Percentiles rank a stretch among this genome's conserved stretches.
phyloP scores from a whole-genome alignment of 1,140 invertebrate species.

The Melitaea cinxia region DNA sequence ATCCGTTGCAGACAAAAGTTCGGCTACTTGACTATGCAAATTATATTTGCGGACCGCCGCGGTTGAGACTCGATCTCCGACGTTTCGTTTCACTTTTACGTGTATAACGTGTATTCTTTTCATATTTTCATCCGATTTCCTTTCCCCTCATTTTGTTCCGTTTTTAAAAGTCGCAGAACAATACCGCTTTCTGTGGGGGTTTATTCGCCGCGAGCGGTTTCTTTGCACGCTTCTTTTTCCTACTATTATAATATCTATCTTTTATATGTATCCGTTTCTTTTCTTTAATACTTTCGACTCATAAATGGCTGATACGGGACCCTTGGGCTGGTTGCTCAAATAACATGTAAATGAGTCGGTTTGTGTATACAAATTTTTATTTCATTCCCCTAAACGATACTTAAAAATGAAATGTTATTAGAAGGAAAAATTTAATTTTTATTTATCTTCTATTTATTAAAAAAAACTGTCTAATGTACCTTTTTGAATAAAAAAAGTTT shows the following conservation, averaged over 20 bases:
- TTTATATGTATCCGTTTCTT: constrained; percentile 77
- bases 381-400: constrained; percentile 29
- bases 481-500: no score
- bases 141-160: constrained; percentile 80
- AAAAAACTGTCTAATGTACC: no score
- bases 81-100: constrained; percentile 75
- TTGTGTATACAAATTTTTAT: constrained; percentile 34
- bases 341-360: constrained; percentile 79
- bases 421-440: not conserved
- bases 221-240: constrained; percentile 74
- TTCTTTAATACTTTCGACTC: constrained; percentile 80
- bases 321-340: constrained; percentile 74
- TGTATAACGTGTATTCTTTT: constrained; percentile 79
- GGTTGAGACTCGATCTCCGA: constrained; percentile 71
- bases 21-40: constrained; percentile 80
- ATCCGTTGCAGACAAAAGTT: constrained; percentile 80
- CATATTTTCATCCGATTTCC: constrained; percentile 82
- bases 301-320: constrained; percentile 78
- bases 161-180: constrained; percentile 80
- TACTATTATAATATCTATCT: constrained; percentile 74
- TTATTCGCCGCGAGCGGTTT: constrained; percentile 76
- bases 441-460: not conserved
- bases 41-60: constrained; percentile 80
- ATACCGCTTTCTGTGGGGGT: constrained; percentile 74
- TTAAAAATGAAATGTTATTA: constrained; percentile 18